Evolutionary conservation across 2,797 vertebrate species (phyloP).

Genomic region (Rhincodon typus): DNA sequence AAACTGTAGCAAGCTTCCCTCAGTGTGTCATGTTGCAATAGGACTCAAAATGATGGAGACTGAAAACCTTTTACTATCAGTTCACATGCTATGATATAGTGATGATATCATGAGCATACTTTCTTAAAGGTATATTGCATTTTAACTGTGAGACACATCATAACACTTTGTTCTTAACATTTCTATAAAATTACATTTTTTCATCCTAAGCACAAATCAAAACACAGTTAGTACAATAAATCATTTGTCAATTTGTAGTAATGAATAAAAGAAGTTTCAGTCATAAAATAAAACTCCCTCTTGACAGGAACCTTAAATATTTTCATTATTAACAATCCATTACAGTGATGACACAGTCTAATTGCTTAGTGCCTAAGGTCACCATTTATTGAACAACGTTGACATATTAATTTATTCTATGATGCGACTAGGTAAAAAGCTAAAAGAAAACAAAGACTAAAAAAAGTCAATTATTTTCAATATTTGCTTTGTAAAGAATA

Average conservation of each 20-base stretch:
- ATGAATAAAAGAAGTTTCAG: slow-evolving; percentile 2
- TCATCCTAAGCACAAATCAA: neutral
- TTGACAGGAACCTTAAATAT: neutral
- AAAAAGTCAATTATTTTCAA: neutral
- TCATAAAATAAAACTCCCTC: neutral
- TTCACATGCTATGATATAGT: too few species aligned
- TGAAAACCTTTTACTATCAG: too few species aligned
- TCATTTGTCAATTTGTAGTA: neutral
- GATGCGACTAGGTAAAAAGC: neutral
- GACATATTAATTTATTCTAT: neutral
- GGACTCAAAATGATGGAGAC: too few species aligned
- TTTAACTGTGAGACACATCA: too few species aligned
- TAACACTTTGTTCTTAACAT: neutral
- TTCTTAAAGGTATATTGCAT: too few species aligned
- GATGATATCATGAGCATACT: too few species aligned
- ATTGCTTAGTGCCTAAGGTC: neutral
- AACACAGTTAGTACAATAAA: neutral
- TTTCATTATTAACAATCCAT: neutral
- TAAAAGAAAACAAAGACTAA: neutral
- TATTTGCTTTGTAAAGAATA: neutral
- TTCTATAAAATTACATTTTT: neutral
- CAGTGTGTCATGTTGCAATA: too few species aligned
- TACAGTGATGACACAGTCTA: neutral
- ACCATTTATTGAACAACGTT: neutral
- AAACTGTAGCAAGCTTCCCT: too few species aligned